Evolutionary conservation across 1,140 invertebrate species (phyloP).

Genomic region (Drosophila malerkotliana): DNA sequence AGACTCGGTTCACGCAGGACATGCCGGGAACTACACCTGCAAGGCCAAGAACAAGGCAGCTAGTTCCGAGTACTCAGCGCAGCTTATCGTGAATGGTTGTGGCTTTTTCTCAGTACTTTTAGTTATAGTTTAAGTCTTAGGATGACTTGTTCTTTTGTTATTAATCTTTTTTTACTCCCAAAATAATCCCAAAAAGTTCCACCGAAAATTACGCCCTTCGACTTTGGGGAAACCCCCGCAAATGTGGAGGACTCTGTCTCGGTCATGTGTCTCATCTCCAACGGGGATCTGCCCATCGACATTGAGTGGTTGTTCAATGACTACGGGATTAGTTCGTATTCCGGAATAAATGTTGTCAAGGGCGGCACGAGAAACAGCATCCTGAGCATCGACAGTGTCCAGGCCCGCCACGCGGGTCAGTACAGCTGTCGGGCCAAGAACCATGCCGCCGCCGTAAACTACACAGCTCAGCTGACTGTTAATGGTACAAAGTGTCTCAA

Average conservation of each 20-base stretch:
- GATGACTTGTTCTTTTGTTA: slow-evolving; percentile 7
- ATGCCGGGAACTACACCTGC: slow-evolving; percentile 89
- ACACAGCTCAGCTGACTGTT: slow-evolving; percentile 88
- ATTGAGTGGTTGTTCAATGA: slow-evolving; percentile 91
- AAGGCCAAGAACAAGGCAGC: slow-evolving; percentile 91
- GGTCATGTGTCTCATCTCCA: slow-evolving; percentile 90
- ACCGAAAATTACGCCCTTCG: slow-evolving; percentile 84
- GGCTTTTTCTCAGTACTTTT: slow-evolving; percentile 2
- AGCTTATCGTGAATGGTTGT: slow-evolving; percentile 90
- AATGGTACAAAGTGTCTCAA: slow-evolving; percentile 86
- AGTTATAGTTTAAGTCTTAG: not conserved
- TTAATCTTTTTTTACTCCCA: slow-evolving; percentile 18
- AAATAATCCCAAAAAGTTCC: slow-evolving; percentile 45
- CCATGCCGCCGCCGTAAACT: slow-evolving; percentile 88
- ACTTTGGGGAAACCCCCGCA: slow-evolving; percentile 85
- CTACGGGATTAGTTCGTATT: slow-evolving; percentile 78
- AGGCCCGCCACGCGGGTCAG: slow-evolving; percentile 88
- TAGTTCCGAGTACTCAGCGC: slow-evolving; percentile 87
- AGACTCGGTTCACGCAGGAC: slow-evolving; percentile 88
- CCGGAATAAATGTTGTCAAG: slow-evolving; percentile 85
- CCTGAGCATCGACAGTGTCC: slow-evolving; percentile 89
- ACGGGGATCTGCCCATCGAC: slow-evolving; percentile 89
- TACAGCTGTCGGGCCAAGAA: slow-evolving; percentile 91
- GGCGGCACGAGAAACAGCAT: slow-evolving; percentile 87
- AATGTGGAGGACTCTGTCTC: slow-evolving; percentile 91